These are phyloP conservation scores for Auanema sp. DNA, from an alignment of 2,888 invertebrate genomes.

Conservation along the genomic window DNA sequence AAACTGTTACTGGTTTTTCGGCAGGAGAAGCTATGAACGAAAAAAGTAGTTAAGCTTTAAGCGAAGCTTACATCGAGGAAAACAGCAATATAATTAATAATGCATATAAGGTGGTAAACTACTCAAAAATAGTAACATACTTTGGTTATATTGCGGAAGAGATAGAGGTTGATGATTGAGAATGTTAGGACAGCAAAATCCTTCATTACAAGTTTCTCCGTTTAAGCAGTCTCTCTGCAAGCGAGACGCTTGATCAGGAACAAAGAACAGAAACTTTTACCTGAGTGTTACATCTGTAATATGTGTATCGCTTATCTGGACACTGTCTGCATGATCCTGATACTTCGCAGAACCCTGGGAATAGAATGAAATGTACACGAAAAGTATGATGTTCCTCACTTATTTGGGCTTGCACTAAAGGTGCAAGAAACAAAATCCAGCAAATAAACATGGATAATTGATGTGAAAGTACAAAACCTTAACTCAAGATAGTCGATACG, in stretches of 20 bases:
- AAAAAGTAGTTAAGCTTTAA: background rate
- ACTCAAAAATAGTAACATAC: slow-evolving; percentile 23
- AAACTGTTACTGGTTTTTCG: background rate
- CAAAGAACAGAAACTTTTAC: slow-evolving; percentile 3
- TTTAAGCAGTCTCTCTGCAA: slow-evolving; percentile 46
- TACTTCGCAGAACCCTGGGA: slow-evolving; percentile 45
- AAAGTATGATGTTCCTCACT: no score
- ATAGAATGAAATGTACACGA: no score
- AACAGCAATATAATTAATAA: background rate
- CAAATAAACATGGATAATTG: no score
- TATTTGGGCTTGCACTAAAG: no score
- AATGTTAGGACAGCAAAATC: slow-evolving; percentile 45
- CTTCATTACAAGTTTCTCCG: slow-evolving; percentile 44
- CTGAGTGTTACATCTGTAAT: slow-evolving; percentile 43
- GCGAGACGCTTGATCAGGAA: background rate
- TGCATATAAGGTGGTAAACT: slow-evolving; percentile 10
- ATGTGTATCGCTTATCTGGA: slow-evolving; percentile 43
- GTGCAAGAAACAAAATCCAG: no score
- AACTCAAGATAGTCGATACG: no score
- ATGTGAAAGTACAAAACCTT: no score
- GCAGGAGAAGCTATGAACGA: background rate
- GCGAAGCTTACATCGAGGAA: slow-evolving; percentile 7
- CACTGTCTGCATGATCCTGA: slow-evolving; percentile 44
- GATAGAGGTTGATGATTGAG: slow-evolving; percentile 20
- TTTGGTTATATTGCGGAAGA: slow-evolving; percentile 27